These are phyloP conservation scores for Bubo blakistoni DNA, from an alignment of 2,113 vertebrate species.

Conservation along the genomic window DNA sequence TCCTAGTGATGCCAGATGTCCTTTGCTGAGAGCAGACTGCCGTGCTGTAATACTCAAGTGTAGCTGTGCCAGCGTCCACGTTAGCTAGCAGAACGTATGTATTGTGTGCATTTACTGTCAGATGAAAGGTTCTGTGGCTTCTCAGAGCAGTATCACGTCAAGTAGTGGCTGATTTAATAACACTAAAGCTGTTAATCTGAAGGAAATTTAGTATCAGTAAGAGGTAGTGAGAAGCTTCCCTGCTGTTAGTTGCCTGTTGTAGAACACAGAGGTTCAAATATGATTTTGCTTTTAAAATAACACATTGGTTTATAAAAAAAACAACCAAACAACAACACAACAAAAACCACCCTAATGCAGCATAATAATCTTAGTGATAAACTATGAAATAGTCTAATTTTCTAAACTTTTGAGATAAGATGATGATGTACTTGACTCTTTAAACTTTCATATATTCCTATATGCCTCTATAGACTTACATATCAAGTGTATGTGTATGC, in stretches of 20 bases:
- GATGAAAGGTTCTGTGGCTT: not conserved
- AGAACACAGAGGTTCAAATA: not conserved
- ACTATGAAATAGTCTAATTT: not conserved
- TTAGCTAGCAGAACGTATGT: accelerated
- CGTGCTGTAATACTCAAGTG: accelerated
- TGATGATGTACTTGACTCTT: not conserved
- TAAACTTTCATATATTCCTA: not conserved
- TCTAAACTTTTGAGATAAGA: not conserved
- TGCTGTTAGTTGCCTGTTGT: not conserved
- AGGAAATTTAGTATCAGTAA: not conserved
- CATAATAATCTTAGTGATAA: not conserved
- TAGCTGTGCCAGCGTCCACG: not conserved
- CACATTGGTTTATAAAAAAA: not conserved
- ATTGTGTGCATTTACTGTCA: not conserved
- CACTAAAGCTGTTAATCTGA: not conserved
- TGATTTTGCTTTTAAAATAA: not conserved
- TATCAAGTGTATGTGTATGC: not conserved
- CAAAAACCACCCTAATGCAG: not conserved
- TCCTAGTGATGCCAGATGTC: not conserved
- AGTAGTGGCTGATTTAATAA: not conserved
- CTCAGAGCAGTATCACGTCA: not conserved
- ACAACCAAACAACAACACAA: not conserved
- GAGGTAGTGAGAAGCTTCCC: not conserved
- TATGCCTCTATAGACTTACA: not conserved
- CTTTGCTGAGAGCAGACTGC: not conserved